Conservation (phyloP, 2,113 vertebrate genomes). For the Serilophus lunatus region DNA sequence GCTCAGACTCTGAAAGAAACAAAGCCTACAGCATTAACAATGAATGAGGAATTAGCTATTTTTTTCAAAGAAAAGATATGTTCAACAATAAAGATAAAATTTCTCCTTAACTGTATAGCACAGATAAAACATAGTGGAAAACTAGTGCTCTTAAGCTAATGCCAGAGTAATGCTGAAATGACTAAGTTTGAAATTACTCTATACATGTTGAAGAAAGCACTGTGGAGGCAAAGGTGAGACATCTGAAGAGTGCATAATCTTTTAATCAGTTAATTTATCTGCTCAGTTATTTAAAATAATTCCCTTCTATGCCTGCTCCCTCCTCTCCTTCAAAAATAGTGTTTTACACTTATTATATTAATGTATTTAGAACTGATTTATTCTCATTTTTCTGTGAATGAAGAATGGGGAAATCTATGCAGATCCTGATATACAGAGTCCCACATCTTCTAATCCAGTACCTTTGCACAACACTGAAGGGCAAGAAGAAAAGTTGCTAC, state of each 20-base stretch:
- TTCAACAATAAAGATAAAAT: background rate
- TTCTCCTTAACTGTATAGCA: background rate
- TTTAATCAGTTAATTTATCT: background rate
- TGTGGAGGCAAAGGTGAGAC: rapidly evolving
- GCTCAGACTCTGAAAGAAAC: background rate
- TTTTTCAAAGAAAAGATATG: background rate
- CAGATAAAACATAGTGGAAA: background rate
- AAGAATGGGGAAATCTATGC: background rate
- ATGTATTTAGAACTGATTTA: background rate
- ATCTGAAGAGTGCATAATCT: rapidly evolving
- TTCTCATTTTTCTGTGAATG: background rate
- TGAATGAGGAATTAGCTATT: background rate
- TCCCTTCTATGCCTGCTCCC: rapidly evolving
- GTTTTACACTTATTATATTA: background rate
- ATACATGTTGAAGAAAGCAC: background rate
- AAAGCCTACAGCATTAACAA: background rate
- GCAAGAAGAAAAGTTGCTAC: background rate
- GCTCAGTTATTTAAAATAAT: background rate
- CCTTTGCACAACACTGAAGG: background rate
- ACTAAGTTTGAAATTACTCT: background rate
- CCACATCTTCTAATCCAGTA: background rate
- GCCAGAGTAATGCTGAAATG: background rate
- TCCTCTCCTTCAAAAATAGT: background rate
- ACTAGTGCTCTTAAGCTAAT: background rate
- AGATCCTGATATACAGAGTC: background rate